Evolutionary conservation across 2,888 invertebrate species (phyloP), one percentile per base, ranked within the genome.

Genomic region (Chydorus sphaericus): DNA sequence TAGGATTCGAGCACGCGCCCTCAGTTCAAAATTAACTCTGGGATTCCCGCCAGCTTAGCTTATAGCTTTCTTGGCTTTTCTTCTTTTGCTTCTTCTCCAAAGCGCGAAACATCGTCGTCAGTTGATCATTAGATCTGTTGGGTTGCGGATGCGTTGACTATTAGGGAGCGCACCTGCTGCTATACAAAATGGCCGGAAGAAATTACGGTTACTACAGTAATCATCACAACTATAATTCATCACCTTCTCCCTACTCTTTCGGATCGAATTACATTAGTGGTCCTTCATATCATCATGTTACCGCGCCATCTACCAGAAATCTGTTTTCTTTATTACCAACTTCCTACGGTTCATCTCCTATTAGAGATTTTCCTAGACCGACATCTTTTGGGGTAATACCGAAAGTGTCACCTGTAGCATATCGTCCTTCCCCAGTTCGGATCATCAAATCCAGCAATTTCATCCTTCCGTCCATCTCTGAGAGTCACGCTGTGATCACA

Each of bases 401-500:
- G 75, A n/a, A n/a, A n/a, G n/a, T n/a, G n/a, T n/a, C n/a, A n/a
- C n/a, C n/a, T n/a, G 68, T 76, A 72, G 65, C 70, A 73, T 62
- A 73, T 73, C 62, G 72, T 73, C 57, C 71, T 62, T 61, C 65
- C 70, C 51, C 70, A 75, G 71, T 70, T 71, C 69, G 64, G 67
- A 74, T 55, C 23, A 33, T 77, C 33, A 86, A 83, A 66, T 79
- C 82, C 44, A 85, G 86, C 0, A n/a, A n/a, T n/a, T n/a, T n/a
- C n/a, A 81, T 83, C 64, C 70, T 86, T 54, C 78, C 82, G 4
- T 82, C 86, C 2, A 86, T 86, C 55, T 79, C 81, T 6, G 81
- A 82, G 37, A 30, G 53, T 38, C 14, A 33, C 29, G 48, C 16
- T 11, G n/a, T 55, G 3, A 33, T 18, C 16, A n/a, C 44, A 1